Percentiles rank a stretch among this genome's conserved stretches.
These are phyloP conservation scores for Heliocidaris tuberculata DNA, from an alignment of 35 echinoderm and acorn worm genomes.

Conservation along the genomic window DNA sequence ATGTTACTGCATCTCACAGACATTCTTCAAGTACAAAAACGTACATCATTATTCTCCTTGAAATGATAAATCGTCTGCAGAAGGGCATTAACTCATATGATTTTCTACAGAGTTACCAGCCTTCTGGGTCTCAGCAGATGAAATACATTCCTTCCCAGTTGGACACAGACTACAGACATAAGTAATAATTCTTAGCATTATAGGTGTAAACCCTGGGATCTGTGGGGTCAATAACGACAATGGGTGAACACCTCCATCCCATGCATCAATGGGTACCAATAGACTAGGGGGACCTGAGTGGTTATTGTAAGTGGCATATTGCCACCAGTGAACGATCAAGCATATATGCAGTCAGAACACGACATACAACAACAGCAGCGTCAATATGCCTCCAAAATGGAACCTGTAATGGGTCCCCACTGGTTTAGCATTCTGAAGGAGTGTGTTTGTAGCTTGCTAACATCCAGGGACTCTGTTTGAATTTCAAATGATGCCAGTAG, in stretches of 20 bases:
- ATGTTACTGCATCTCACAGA: background rate
- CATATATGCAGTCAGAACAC: background rate
- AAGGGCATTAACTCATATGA: no score
- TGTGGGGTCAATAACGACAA: background rate
- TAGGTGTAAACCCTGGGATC: background rate
- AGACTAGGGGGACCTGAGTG: background rate
- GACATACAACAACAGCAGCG: background rate
- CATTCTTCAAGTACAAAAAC: background rate
- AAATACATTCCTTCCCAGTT: background rate
- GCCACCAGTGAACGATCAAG: background rate
- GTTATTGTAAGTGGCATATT: background rate
- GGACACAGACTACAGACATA: background rate
- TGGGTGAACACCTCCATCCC: background rate
- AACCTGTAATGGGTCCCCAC: background rate
- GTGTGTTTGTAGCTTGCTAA: background rate
- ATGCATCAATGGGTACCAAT: background rate
- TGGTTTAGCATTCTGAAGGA: background rate
- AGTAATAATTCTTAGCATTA: no score
- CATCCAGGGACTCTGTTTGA: background rate
- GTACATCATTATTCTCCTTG: background rate
- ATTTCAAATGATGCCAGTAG: constrained; percentile 10
- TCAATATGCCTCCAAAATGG: background rate
- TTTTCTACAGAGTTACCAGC: no score
- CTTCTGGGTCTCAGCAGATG: no score
- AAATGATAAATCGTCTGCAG: background rate